A percentile compares a stretch with the other conserved stretches of the same genome.
Conservation (phyloP, 2,113 vertebrate genomes). For the Castor canadensis region DNA sequence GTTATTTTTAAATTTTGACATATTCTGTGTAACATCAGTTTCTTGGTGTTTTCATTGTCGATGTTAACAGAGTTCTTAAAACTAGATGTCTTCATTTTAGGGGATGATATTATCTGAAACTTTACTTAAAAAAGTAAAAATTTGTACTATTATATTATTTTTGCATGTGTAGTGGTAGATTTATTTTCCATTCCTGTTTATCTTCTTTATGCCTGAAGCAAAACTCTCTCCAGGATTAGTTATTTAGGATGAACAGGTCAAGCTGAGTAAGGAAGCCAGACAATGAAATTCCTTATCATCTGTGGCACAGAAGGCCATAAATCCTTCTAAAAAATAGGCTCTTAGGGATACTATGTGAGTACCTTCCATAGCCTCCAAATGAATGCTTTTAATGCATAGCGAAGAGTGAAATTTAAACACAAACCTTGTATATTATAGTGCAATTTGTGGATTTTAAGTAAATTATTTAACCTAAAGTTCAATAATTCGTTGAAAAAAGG, state of each 20-base stretch:
- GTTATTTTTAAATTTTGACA: background rate
- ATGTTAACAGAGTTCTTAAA: background rate
- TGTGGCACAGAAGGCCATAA: constrained; percentile 49
- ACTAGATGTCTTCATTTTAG: background rate
- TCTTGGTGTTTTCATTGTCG: background rate
- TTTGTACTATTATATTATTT: background rate
- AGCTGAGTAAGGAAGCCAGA: constrained; percentile 1
- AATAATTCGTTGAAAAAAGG: background rate
- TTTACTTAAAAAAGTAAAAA: background rate
- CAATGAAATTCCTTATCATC: constrained; percentile 67
- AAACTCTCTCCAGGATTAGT: constrained; percentile 40
- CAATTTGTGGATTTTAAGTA: background rate
- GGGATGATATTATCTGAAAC: background rate
- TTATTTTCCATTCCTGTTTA: constrained; percentile 30
- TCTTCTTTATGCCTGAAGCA: background rate
- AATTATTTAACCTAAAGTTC: background rate
- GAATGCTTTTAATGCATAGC: background rate
- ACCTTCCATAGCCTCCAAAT: background rate
- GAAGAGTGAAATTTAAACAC: background rate
- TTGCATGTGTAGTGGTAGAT: background rate
- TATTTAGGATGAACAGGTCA: constrained; percentile 61
- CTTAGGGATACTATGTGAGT: background rate
- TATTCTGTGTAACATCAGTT: background rate
- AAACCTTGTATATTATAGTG: background rate
- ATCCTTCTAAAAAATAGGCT: constrained; percentile 48